A percentile compares a stretch with the other conserved stretches of the same genome.
phyloP scores from a whole-genome alignment of 2,113 vertebrate species.

The Apteryx mantelli region DNA sequence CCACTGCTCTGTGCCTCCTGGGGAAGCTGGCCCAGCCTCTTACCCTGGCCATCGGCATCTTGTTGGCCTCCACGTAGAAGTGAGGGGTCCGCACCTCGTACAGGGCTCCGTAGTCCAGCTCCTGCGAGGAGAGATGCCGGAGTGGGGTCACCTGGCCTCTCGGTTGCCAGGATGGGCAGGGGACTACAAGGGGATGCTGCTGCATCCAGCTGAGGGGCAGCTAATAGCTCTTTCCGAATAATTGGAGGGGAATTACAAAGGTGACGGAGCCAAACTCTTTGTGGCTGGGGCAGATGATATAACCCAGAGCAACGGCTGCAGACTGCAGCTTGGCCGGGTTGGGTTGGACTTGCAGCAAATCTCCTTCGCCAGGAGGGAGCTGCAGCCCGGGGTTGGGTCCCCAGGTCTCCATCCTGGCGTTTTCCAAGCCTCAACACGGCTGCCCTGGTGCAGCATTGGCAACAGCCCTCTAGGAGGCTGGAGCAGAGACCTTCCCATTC shows the following conservation, averaged over 20 bases:
- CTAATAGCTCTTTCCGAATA: neutral
- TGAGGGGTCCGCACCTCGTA: slow-evolving; percentile 88
- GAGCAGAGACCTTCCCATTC: neutral
- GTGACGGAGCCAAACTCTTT: neutral
- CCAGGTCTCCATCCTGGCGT: neutral
- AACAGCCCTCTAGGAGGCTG: neutral
- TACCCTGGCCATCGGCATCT: slow-evolving; percentile 88
- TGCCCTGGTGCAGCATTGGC: neutral
- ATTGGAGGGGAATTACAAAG: neutral
- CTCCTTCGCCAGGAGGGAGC: neutral
- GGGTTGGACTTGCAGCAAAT: neutral
- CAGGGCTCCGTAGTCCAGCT: slow-evolving; percentile 87
- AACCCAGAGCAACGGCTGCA: rapidly evolving
- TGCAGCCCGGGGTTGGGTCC: too few relatives aligned
- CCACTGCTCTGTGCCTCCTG: neutral
- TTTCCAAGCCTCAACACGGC: neutral
- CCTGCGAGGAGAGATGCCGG: slow-evolving; percentile 65
- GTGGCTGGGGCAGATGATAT: neutral
- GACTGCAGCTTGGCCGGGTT: rapidly evolving
- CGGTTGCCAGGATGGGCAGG: neutral
- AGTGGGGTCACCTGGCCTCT: neutral
- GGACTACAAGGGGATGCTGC: neutral
- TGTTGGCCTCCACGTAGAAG: slow-evolving; percentile 90
- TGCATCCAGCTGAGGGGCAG: neutral
- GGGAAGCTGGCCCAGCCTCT: neutral